Conservation (phyloP, 2,113 vertebrate genomes). For the Alexandromys fortis region DNA sequence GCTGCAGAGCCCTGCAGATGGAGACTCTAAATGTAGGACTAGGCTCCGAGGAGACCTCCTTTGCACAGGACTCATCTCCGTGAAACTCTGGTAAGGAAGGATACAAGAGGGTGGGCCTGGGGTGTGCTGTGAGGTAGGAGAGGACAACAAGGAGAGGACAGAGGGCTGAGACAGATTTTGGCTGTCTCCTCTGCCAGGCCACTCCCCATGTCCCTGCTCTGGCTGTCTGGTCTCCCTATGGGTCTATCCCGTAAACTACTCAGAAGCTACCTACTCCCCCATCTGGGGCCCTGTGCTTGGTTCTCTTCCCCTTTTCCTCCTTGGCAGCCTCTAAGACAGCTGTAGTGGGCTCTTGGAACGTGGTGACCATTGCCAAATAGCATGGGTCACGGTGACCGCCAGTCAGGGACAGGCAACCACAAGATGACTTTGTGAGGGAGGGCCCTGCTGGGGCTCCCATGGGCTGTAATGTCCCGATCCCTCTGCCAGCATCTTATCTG, state of each 20-base stretch:
- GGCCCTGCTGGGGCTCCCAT: not conserved
- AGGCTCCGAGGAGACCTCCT: not conserved
- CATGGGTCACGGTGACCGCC: accelerated
- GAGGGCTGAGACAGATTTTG: not conserved
- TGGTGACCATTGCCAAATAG: not conserved
- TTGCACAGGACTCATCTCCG: not conserved
- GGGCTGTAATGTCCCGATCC: not conserved
- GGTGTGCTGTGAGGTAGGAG: not conserved
- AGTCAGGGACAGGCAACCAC: not conserved
- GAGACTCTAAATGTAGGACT: not conserved
- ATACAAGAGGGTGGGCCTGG: not conserved
- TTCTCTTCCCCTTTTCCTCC: not conserved
- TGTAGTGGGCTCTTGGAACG: not conserved
- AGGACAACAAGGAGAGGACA: not conserved
- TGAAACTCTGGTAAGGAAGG: not conserved
- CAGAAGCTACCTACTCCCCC: not conserved
- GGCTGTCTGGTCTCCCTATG: not conserved
- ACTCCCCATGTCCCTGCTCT: not conserved
- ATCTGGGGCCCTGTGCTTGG: not conserved
- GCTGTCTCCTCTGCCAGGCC: not conserved
- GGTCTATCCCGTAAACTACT: not conserved
- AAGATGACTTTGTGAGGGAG: too few relatives aligned
- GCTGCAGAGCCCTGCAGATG: too few relatives aligned
- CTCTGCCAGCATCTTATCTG: not conserved
- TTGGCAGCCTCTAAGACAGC: not conserved